Conservation (phyloP, 2,888 invertebrate species). For the Adelphocoris suturalis region DNA sequence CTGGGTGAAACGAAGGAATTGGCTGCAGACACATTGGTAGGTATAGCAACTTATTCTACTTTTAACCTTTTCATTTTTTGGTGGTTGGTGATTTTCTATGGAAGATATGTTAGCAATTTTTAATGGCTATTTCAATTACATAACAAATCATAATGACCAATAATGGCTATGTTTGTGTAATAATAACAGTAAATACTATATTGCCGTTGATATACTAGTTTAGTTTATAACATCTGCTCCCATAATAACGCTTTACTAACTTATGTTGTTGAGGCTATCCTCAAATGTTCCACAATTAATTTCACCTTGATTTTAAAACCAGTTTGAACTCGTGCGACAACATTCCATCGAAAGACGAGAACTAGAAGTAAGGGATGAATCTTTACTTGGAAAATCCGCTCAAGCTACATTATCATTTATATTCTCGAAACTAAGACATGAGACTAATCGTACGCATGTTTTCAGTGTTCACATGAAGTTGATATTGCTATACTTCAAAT, state of each 20-base stretch:
- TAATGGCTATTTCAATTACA: too few relatives aligned
- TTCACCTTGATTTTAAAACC: too few relatives aligned
- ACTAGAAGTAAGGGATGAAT: constrained; percentile 28
- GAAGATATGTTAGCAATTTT: too few relatives aligned
- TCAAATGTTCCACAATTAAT: too few relatives aligned
- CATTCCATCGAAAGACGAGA: constrained; percentile 47
- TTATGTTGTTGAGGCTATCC: too few relatives aligned
- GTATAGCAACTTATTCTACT: not conserved
- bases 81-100: too few relatives aligned
- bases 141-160: too few relatives aligned
- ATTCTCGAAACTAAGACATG: not conserved
- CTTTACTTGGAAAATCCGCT: not conserved
- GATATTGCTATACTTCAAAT: not conserved
- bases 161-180: too few relatives aligned
- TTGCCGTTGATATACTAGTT: not conserved
- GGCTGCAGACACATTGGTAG: constrained; percentile 66
- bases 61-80: too few relatives aligned
- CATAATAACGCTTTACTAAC: not conserved
- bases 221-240: not conserved
- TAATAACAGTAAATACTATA: too few relatives aligned
- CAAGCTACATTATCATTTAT: not conserved
- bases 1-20: constrained; percentile 66
- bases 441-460: not conserved
- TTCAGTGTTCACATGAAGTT: not conserved
- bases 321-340: constrained; percentile 53